Percentiles rank a stretch among this genome's conserved stretches.
Evolutionary conservation across 2,797 vertebrate species (phyloP).

Genomic region (Leptodactylus fallax): DNA sequence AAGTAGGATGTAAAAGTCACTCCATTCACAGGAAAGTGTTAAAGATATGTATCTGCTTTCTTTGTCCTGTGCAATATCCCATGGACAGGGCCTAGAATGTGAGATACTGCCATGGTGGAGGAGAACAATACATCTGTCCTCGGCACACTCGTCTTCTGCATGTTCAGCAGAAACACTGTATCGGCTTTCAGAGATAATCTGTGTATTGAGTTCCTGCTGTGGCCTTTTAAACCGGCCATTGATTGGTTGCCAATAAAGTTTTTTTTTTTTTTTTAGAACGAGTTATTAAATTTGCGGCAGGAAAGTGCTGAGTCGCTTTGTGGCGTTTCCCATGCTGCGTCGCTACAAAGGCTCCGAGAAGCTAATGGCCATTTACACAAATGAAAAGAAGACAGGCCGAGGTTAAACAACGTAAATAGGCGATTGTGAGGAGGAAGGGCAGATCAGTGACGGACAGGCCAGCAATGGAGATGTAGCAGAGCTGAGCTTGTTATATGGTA

Average conservation of each 20-base stretch:
- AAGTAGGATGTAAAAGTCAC: neutral
- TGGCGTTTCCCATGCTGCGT: neutral
- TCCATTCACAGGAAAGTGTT: neutral
- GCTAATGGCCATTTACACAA: conserved; percentile 21
- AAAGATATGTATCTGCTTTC: neutral
- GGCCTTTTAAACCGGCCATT: neutral
- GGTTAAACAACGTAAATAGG: neutral
- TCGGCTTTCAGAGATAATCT: conserved; percentile 38
- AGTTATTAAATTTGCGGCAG: conserved; percentile 53
- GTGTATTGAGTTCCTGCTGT: conserved; percentile 43
- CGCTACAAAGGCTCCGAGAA: neutral
- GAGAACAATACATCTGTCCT: neutral
- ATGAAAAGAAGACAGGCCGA: neutral
- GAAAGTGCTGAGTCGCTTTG: conserved; percentile 35
- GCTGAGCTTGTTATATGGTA: neutral
- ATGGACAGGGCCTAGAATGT: neutral
- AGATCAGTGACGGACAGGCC: neutral
- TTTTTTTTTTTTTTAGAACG: conserved; percentile 13
- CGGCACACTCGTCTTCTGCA: neutral
- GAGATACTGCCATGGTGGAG: neutral
- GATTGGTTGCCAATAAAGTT: conserved; percentile 52
- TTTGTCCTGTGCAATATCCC: neutral
- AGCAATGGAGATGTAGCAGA: neutral
- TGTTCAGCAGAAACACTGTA: conserved; percentile 27
- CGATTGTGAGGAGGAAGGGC: neutral